phyloP scores from a whole-genome alignment of 2,888 invertebrate genomes.

The Leptogaster cylindrica region DNA sequence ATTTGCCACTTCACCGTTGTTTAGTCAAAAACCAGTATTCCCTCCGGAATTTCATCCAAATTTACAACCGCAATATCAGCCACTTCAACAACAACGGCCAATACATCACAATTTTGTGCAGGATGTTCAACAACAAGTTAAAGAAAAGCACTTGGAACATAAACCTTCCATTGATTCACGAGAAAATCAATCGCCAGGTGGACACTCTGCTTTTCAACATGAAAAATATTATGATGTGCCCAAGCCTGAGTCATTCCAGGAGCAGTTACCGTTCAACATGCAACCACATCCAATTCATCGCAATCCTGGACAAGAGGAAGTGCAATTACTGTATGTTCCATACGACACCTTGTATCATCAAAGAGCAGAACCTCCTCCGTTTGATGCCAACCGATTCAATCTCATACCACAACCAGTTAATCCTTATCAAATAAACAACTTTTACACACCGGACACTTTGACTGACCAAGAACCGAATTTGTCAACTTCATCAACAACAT shows the following conservation, averaged over 20 bases:
- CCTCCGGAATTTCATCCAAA: slow-evolving; percentile 55
- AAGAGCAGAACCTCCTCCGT: slow-evolving; percentile 49
- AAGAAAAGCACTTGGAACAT: slow-evolving; percentile 40
- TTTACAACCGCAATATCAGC: slow-evolving; percentile 52
- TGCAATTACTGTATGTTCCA: slow-evolving; percentile 83
- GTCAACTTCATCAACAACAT: slow-evolving; percentile 47
- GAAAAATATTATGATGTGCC: slow-evolving; percentile 52
- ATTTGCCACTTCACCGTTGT: slow-evolving; percentile 56
- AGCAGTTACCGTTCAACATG: slow-evolving; percentile 40
- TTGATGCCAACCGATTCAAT: slow-evolving; percentile 52
- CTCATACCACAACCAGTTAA: slow-evolving; percentile 56
- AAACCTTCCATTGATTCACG: slow-evolving; percentile 34
- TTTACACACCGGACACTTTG: slow-evolving; percentile 57
- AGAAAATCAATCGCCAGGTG: slow-evolving; percentile 3
- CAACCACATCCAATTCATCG: slow-evolving; percentile 25
- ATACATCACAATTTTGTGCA: slow-evolving; percentile 56
- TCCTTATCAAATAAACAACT: slow-evolving; percentile 63
- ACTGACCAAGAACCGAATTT: slow-evolving; percentile 51
- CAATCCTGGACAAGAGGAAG: slow-evolving; percentile 66
- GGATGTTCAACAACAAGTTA: slow-evolving; percentile 31
- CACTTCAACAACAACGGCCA: slow-evolving; percentile 45
- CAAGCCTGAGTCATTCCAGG: slow-evolving; percentile 51
- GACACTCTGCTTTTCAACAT: too few species aligned
- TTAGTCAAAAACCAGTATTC: slow-evolving; percentile 54
- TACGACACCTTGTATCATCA: slow-evolving; percentile 73